Evolutionary conservation across 2,888 invertebrate species (phyloP).

Genomic region (Aleiodes leptofemur): DNA sequence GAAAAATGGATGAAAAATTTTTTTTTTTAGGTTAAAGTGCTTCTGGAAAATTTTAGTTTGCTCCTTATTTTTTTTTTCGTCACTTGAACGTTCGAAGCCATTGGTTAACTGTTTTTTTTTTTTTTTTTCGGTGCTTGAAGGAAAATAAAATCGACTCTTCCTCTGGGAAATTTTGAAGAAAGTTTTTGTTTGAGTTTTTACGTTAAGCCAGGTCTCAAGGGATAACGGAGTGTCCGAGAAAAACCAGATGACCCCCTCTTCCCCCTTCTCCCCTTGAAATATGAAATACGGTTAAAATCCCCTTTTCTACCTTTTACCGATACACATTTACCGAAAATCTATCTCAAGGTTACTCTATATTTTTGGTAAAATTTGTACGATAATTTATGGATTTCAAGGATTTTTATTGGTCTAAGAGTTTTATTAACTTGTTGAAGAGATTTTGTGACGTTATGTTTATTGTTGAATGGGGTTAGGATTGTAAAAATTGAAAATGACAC

Average conservation of each 20-base stretch:
- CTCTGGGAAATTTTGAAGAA: slow-evolving; percentile 1
- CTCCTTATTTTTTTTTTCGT: no score
- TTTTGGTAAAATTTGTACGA: not conserved
- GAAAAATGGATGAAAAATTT: no score
- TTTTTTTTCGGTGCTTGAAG: no score
- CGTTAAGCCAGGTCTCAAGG: slow-evolving; percentile 34
- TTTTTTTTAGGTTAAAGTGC: no score
- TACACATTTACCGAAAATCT: slow-evolving; percentile 19
- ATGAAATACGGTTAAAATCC: slow-evolving; percentile 23
- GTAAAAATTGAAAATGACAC: no score
- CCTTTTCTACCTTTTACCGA: slow-evolving; percentile 16
- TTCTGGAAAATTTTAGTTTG: no score
- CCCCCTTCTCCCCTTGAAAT: not conserved
- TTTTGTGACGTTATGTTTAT: no score
- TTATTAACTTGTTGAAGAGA: no score
- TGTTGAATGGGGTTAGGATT: no score
- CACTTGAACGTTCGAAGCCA: no score
- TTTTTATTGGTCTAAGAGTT: not conserved
- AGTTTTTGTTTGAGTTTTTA: slow-evolving; percentile 26
- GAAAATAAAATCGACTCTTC: no score
- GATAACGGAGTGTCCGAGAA: slow-evolving; percentile 23
- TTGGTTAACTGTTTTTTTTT: no score
- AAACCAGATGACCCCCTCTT: slow-evolving; percentile 8
- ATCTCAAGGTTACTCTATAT: slow-evolving; percentile 6
- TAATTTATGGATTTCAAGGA: not conserved